Evolutionary conservation across 2,797 vertebrate genomes (phyloP).

Genomic region (Hydrophis major): DNA sequence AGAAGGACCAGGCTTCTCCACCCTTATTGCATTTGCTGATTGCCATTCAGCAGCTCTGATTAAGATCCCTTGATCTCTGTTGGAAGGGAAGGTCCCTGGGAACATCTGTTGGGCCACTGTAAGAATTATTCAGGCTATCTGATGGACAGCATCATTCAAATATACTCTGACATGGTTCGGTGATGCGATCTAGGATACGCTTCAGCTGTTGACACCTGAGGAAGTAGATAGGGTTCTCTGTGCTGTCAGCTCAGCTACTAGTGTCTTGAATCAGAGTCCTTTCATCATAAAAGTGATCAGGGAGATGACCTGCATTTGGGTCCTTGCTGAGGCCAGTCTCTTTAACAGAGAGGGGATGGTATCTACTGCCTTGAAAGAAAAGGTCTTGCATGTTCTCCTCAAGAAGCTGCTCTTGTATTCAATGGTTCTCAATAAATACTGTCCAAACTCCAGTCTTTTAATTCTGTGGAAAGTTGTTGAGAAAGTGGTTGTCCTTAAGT

Average conservation of each 20-base stretch:
- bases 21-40: neutral
- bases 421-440: neutral
- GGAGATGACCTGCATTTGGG: neutral
- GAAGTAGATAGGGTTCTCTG: neutral
- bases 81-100: neutral
- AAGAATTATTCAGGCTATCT: neutral
- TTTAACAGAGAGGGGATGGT: neutral
- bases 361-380: neutral
- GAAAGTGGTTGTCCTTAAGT: neutral
- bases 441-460: neutral
- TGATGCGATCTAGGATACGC: neutral
- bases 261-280: neutral
- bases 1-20: neutral
- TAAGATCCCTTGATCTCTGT: neutral
- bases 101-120: neutral
- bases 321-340: neutral
- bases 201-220: neutral
- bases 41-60: neutral
- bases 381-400: neutral
- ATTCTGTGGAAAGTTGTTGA: neutral
- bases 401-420: neutral
- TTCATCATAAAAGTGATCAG: neutral
- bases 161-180: neutral
- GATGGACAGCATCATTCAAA: neutral
- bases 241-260: neutral